Base-by-base conservation (phyloP, 2,113 vertebrate genomes). In the Ailurus styani region DNA sequence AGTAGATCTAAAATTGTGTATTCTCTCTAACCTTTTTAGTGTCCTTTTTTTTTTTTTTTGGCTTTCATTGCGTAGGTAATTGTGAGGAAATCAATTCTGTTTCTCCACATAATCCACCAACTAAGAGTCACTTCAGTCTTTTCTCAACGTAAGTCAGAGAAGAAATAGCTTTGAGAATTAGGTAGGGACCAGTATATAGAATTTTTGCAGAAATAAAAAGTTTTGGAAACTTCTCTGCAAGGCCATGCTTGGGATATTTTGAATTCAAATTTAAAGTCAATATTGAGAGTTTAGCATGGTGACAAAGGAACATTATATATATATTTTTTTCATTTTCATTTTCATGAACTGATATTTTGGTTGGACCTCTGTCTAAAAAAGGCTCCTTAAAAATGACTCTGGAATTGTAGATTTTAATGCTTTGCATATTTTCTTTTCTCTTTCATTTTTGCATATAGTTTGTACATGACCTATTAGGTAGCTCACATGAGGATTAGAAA, bases 211-310 rank as follows among this genome's bases (percentile, higher is more conserved):
- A 68, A 87, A 78, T 95, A 34, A 75, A 54, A 55, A n/a, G 3
- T 93, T 95, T 96, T 85, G 23, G n/a, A 84, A 91, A 83, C 20
- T 21, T 91, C 52, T 83, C 25, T 84, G 4, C 4, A 66, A 87
- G 64, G 31, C 17, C 52, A 37, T 83, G 6, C 50, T 95, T 91
- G 27, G n/a, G 47, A 64, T 91, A 87, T 42, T 97, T 95, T 84
- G 27, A 96, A 97, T 90, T 88, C 9, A 82, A 87, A 75, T 85
- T 87, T 85, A 70, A 89, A 89, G 50, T 52, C 75, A 93, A 27
- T 84, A 92, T 60, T 78, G 45, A 82, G n/a, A 90, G 82, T 70
- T 95, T 60, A 73, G 50, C 34, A 37, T n/a, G 20, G 31, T 72
- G 75, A 85, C 37, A 75, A 93, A 88, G 8, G 13, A 85, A 42